phyloP scores from a whole-genome alignment of 1,140 invertebrate genomes.

The Paraescarpia echinospica region DNA sequence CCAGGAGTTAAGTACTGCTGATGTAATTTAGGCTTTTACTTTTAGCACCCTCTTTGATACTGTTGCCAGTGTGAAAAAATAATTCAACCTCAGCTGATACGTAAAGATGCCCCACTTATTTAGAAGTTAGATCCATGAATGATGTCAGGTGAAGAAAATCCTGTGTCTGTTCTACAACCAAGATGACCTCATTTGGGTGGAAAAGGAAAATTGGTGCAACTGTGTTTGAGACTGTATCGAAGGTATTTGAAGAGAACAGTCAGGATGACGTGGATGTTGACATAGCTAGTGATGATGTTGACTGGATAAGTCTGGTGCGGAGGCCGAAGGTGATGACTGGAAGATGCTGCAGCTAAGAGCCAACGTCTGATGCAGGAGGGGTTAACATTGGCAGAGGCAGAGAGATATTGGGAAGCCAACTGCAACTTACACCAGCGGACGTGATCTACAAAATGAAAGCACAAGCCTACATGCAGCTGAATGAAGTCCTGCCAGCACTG shows the following conservation, averaged over 20 bases:
- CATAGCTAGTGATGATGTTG: conserved; percentile 39
- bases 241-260: conserved; percentile 42
- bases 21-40: too few relatives aligned
- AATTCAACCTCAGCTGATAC: too few relatives aligned
- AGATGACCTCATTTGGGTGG: conserved; percentile 50
- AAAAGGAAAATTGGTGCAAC: conserved; percentile 50
- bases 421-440: conserved; percentile 43
- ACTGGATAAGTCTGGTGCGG: conserved; percentile 46
- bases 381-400: conserved; percentile 45
- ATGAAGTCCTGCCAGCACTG: conserved; percentile 49
- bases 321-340: conserved; percentile 42
- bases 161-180: not conserved
- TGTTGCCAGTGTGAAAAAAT: too few relatives aligned
- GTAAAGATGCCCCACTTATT: not conserved
- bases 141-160: not conserved
- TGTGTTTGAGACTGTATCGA: conserved; percentile 36
- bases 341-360: conserved; percentile 51
- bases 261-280: conserved; percentile 41
- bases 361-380: conserved; percentile 50
- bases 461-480: conserved; percentile 46
- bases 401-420: conserved; percentile 56
- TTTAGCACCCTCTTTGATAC: too few relatives aligned
- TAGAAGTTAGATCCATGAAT: not conserved
- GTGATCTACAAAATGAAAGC: conserved; percentile 53
- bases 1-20: too few relatives aligned